Evolutionary conservation across 2,888 invertebrate species (phyloP).

Genomic region (Actias luna): DNA sequence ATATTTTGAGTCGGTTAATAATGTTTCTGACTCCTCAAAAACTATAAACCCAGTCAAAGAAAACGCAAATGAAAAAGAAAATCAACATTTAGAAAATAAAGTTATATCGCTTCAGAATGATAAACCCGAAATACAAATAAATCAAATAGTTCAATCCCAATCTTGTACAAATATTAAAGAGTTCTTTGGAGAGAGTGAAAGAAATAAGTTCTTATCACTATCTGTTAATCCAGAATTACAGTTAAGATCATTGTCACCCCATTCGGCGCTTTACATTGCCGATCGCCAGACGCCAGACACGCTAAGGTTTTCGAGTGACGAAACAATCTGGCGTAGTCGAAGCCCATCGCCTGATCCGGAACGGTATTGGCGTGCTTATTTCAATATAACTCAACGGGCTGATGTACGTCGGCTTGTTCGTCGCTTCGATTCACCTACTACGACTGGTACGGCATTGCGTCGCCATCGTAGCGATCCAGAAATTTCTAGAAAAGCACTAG

Average conservation of each 20-base stretch:
- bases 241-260: conserved; percentile 79
- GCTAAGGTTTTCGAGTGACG: conserved; percentile 82
- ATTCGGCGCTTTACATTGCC: conserved; percentile 71
- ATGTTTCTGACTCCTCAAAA: conserved; percentile 68
- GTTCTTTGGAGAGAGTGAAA: conserved; percentile 88
- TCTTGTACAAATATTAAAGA: conserved; percentile 90
- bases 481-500: conserved; percentile 82
- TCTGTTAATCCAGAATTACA: conserved; percentile 69
- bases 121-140: conserved; percentile 43
- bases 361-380: conserved; percentile 85
- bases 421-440: conserved; percentile 87
- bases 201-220: conserved; percentile 81
- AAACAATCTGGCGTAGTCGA: conserved; percentile 86
- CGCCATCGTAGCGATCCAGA: conserved; percentile 91
- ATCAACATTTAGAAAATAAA: conserved; percentile 29
- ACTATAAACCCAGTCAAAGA: conserved; percentile 79
- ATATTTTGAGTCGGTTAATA: conserved; percentile 88
- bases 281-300: conserved; percentile 77
- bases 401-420: conserved; percentile 90
- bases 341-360: conserved; percentile 89
- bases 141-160: conserved; percentile 80
- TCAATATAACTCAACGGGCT: conserved; percentile 87
- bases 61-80: conserved; percentile 73
- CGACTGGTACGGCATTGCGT: conserved; percentile 75
- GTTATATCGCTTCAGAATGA: conserved; percentile 18